A percentile compares a stretch with the other conserved stretches of the same genome.
Conservation (phyloP, 2,888 invertebrate species). For the Didymodactylos carnosus region DNA sequence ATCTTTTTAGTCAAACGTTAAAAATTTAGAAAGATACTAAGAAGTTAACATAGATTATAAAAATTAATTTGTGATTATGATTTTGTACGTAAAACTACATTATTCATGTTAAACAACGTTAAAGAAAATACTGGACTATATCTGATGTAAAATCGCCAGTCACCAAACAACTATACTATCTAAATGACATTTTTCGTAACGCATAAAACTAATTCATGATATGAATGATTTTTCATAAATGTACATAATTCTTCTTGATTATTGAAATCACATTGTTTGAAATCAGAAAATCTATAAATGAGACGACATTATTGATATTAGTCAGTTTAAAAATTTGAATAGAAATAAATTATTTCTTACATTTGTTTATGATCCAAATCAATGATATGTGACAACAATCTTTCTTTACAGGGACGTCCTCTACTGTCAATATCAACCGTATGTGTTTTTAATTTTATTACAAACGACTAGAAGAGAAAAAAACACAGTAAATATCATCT, state of each 20-base stretch:
- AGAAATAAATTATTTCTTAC: neutral
- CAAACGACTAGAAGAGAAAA: neutral
- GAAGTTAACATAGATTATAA: too few species aligned
- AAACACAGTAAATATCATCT: neutral
- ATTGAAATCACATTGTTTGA: neutral
- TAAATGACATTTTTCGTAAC: too few species aligned
- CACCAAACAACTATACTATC: too few species aligned
- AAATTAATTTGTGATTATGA: too few species aligned
- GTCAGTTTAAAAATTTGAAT: neutral
- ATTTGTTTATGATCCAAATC: neutral
- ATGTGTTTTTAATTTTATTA: neutral
- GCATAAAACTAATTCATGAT: neutral
- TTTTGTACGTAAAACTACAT: too few species aligned
- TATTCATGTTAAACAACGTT: too few species aligned
- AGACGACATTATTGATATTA: too few species aligned
- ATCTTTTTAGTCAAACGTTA: too few species aligned
- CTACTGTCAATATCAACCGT: neutral
- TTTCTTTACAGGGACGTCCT: constrained; percentile 1
- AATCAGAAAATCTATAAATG: neutral
- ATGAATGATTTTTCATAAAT: neutral
- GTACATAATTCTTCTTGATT: neutral
- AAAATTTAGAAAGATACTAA: too few species aligned
- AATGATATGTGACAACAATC: neutral
- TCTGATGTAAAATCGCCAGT: too few species aligned
- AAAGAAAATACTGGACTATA: too few species aligned